Base-by-base conservation (phyloP, 35 echinoderm and acorn worm genomes). In the Ophioderma brevispina region DNA sequence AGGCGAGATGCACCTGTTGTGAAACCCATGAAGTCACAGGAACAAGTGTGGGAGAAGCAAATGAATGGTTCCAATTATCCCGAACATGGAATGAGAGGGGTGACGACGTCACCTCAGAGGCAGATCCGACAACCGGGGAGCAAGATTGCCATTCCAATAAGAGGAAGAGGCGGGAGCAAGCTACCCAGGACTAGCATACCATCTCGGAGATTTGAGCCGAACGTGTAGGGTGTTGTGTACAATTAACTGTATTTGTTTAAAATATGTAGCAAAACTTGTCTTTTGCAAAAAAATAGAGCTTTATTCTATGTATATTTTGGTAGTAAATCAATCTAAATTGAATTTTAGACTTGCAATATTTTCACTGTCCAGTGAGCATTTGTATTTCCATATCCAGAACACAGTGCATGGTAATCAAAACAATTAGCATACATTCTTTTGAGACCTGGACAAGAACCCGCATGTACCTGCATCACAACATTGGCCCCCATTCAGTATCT, bases 151-250 rank as follows among this genome's bases (percentile, higher is more conserved):
- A 31, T 85, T 52, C 83, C 83, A 19, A 59, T 85, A 32, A 25
- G 83, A 37, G 83, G 83, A n/a, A 85, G 83, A 59, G 83, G 83
- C 0, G 43, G 49, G 0, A 85, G 83, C 52, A 85, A 63, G 52
- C 83, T 85, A 1, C 83, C 83, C 0, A 52, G 83, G 32, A 59
- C 46, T 0, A 70, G 59, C 28, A 70, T 70, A 70, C 59, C 59
- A 70, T 13, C 59, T 2, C 10, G 59, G 28, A 70, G 28, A 70
- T 70, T 70, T 70, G 59, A 70, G 10, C 23, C 59, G 1, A 70
- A 70, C 23, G n/a, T 70, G 59, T 70, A 70, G 28, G 2, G 4
- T 46, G 41, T 46, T 70, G 59, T 70, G 15, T 13, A 25, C 23
- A 70, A 70, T 70, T 18, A 11, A 52, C 8, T 11, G 46, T 30